phyloP scores from a whole-genome alignment of 2,888 invertebrate species.

The Coremacera marginata region DNA sequence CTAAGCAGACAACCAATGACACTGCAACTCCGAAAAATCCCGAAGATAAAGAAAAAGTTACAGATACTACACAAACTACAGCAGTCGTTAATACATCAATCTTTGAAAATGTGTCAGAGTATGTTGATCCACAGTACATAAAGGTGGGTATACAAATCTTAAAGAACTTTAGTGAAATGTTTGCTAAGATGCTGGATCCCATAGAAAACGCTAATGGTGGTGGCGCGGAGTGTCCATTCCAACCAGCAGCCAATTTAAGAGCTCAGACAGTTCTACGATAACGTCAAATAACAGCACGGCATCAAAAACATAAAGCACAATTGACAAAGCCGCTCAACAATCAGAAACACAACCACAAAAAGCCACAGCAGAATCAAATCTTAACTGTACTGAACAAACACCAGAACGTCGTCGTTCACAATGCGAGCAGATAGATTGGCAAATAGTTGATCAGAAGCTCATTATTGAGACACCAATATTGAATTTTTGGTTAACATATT shows the following conservation, averaged over 20 bases:
- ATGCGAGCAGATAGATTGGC: constrained; percentile 61
- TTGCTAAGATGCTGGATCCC: too few species aligned
- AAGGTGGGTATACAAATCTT: too few species aligned
- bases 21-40: too few species aligned
- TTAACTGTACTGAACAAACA: too few species aligned
- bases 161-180: too few species aligned
- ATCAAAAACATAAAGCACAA: constrained; percentile 25
- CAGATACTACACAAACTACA: constrained; percentile 41
- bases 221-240: too few species aligned
- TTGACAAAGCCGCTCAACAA: constrained; percentile 10
- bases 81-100: constrained; percentile 49
- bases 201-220: too few species aligned
- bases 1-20: not conserved
- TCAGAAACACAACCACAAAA: constrained; percentile 3
- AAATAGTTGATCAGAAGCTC: constrained; percentile 58
- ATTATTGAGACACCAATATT: constrained; percentile 19
- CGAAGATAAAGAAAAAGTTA: too few species aligned
- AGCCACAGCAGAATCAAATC: too few species aligned
- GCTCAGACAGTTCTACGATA: constrained; percentile 16
- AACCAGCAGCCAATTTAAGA: constrained; percentile 48
- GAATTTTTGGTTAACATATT: constrained; percentile 29
- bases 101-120: constrained; percentile 57
- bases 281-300: constrained; percentile 15
- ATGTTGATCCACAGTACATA: constrained; percentile 63
- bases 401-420: constrained; percentile 54